Conservation (phyloP, 2,797 vertebrate genomes). For the Brachymystax lenok region DNA sequence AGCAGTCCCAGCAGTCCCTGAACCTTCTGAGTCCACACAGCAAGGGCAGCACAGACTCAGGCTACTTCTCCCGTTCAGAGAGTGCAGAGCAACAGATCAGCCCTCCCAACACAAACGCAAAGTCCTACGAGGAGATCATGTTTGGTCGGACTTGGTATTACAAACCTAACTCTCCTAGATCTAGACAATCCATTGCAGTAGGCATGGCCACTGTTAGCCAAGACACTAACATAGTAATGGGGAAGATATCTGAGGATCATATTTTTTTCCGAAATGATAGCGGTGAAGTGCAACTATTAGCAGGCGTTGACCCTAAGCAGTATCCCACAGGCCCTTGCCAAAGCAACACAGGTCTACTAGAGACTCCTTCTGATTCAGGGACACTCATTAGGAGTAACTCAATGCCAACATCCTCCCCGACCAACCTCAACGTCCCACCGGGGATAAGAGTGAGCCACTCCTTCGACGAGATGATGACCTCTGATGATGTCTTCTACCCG, state of each 20-base stretch:
- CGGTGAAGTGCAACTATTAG: conserved; percentile 69
- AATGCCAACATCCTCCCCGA: conserved; percentile 92
- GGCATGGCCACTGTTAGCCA: conserved; percentile 67
- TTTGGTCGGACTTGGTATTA: conserved; percentile 94
- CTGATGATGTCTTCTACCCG: conserved; percentile 93
- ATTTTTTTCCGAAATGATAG: conserved; percentile 78
- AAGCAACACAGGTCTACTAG: conserved; percentile 85
- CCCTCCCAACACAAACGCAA: conserved; percentile 93
- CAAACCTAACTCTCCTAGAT: conserved; percentile 84
- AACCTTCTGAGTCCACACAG: conserved; percentile 97
- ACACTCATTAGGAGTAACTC: conserved; percentile 94
- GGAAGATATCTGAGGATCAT: conserved; percentile 86
- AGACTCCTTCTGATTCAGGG: conserved; percentile 86
- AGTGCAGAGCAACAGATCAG: conserved; percentile 96
- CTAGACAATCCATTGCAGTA: conserved; percentile 79
- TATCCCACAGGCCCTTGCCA: conserved; percentile 78
- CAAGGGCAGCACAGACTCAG: conserved; percentile 98
- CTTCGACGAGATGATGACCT: conserved; percentile 92
- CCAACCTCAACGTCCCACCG: conserved; percentile 85
- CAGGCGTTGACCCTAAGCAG: conserved; percentile 73
- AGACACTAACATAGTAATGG: conserved; percentile 80
- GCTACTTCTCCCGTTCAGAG: conserved; percentile 98
- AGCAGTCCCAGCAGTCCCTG: conserved; percentile 89
- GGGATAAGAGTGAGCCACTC: conserved; percentile 93
- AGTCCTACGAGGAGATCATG: conserved; percentile 98